These are phyloP conservation scores for Stramonita haemastoma DNA, from an alignment of 2,888 invertebrate species.

Conservation along the genomic window DNA sequence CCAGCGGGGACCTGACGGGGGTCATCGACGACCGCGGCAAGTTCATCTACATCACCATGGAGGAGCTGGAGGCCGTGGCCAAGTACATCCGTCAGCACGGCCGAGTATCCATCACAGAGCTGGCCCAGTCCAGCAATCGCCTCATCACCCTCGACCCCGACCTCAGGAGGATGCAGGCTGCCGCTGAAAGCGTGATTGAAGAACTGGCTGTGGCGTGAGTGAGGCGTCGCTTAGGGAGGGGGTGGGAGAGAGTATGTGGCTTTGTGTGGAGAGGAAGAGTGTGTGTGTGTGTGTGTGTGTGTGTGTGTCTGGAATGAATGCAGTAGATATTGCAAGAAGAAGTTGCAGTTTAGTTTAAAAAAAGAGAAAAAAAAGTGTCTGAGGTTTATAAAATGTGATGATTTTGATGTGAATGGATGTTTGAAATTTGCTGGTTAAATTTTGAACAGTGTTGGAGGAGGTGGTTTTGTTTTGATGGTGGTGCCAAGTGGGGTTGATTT, in stretches of 20 bases:
- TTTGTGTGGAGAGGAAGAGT: neutral
- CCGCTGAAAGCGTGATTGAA: slow-evolving; percentile 25
- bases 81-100: slow-evolving; percentile 97
- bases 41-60: slow-evolving; percentile 96
- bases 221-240: neutral
- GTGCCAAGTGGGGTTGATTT: neutral
- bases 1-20: slow-evolving; percentile 90
- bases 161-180: slow-evolving; percentile 40
- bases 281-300: neutral
- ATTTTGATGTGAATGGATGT: neutral
- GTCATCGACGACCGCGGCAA: slow-evolving; percentile 99
- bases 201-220: neutral
- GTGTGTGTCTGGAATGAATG: neutral
- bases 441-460: neutral
- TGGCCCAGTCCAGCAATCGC: slow-evolving; percentile 95
- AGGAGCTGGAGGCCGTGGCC: slow-evolving; percentile 93
- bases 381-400: too few relatives aligned
- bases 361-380: too few relatives aligned
- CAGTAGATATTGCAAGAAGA: neutral
- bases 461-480: neutral
- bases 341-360: neutral
- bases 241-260: neutral
- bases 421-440: neutral
- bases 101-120: slow-evolving; percentile 93
- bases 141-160: slow-evolving; percentile 87